Evolutionary conservation across 2,797 vertebrate genomes (phyloP), one percentile per base, ranked within the genome.

Genomic region (Crax fasciolata): DNA sequence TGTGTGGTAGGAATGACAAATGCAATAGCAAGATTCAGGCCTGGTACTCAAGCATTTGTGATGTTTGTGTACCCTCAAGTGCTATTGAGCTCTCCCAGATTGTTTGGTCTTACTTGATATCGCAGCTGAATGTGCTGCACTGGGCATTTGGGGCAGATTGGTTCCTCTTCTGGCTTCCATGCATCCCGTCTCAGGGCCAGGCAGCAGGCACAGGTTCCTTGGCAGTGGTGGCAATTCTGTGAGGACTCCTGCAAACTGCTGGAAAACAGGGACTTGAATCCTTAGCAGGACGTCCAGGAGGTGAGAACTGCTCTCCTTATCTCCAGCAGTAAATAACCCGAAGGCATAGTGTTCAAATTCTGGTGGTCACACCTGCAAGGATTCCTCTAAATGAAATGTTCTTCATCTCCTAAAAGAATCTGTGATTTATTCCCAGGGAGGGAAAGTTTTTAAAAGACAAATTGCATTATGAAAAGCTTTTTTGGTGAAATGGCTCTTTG

Each of bases 1-100:
- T 51, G 25, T 30, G 62, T 55, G 43, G 58, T 21, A 35, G 32
- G 28, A 57, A 35, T 46, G 62, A 32, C 39, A 78, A 59, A 35
- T 11, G 4, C 1, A 62, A 66, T 1, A 63, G 30, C 25, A 66
- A 43, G 44, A 38, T 43, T 85, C 79, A 65, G 44, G 62, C 4
- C 8, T 0, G 7, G 18, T 63, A 52, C 19, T 66, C 67, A 6
- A 1, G 5, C 0, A 0, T 52, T 89, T 76, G 21, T 8, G 13
- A n/a, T 35, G 48, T 63, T 2, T 0, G 2, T 3, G 23, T 49
- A 24, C 8, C 44, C 39, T 54, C 16, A 18, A 7, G 19, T 2
- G 1, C 35, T 44, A 4, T 1, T 5, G 24, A 65, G 35, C 24
- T 75, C 41, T 71, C 75, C 16, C 35, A 55, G 12, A 51, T 44